These are phyloP conservation scores for Todiramphus saurophagus DNA, from an alignment of 2,113 vertebrate species.

Conservation along the genomic window DNA sequence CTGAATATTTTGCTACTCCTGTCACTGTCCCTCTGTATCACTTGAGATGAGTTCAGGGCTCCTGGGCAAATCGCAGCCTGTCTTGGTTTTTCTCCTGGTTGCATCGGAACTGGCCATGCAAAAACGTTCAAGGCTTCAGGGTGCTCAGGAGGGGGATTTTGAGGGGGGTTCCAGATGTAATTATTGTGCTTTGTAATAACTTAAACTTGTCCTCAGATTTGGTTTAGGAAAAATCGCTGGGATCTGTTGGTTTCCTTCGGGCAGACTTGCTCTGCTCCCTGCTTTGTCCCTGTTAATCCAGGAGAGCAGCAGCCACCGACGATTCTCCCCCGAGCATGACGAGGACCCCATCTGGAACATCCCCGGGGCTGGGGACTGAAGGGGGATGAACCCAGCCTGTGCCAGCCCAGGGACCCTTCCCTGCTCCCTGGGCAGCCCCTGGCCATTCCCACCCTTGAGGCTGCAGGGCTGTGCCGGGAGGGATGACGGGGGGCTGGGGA, in stretches of 20 bases:
- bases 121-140: background rate
- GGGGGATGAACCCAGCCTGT: background rate
- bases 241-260: constrained; percentile 30
- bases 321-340: background rate
- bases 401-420: background rate
- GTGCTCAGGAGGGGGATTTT: background rate
- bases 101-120: background rate
- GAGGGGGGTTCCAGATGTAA: background rate
- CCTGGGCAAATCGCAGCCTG: background rate
- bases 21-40: constrained; percentile 45
- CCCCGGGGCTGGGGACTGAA: background rate
- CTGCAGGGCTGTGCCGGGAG: background rate
- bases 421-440: background rate
- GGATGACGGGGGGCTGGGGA: constrained; percentile 16
- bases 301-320: constrained; percentile 6
- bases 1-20: background rate
- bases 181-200: background rate
- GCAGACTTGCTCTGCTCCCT: constrained; percentile 54
- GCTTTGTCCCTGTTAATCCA: background rate
- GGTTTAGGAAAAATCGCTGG: constrained; percentile 62
- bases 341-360: constrained; percentile 13
- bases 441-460: background rate
- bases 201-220: constrained; percentile 17
- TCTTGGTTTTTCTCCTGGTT: background rate
- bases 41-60: constrained; percentile 43